Percentiles rank a stretch among this genome's conserved stretches.
These are phyloP conservation scores for Ormyrus thymus DNA, from an alignment of 2,888 invertebrate species.

Conservation along the genomic window DNA sequence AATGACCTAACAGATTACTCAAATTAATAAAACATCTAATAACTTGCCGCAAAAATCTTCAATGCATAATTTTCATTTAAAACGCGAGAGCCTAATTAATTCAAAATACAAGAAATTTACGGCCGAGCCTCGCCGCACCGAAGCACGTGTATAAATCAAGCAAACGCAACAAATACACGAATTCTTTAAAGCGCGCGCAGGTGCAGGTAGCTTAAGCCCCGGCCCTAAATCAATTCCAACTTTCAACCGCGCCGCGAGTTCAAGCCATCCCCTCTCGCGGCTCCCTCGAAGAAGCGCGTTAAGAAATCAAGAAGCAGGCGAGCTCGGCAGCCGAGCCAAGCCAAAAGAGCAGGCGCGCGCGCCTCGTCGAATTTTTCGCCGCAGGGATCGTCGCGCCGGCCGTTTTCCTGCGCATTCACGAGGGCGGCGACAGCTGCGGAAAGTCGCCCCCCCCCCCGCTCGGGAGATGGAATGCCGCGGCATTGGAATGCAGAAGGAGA, in stretches of 20 bases:
- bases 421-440: slow-evolving; percentile 10
- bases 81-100: background rate
- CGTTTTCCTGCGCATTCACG: slow-evolving; percentile 7
- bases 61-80: background rate
- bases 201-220: slow-evolving; percentile 13
- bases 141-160: no score
- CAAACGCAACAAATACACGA: background rate
- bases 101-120: no score
- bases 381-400: background rate
- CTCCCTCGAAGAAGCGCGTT: background rate
- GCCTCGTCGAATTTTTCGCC: background rate
- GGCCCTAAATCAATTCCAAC: slow-evolving; percentile 20
- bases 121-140: no score
- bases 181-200: slow-evolving; percentile 21
- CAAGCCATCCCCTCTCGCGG: background rate
- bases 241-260: background rate
- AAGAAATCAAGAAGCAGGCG: background rate
- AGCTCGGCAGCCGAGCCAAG: background rate
- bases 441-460: background rate
- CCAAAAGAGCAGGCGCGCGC: background rate
- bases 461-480: background rate
- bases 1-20: no score
- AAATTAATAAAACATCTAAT: no score
- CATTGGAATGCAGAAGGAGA: slow-evolving; percentile 31
- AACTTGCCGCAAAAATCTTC: no score